Percentiles rank a stretch among this genome's conserved stretches.
Conservation (phyloP, 2,113 vertebrate species). For the Cardinalis cardinalis region DNA sequence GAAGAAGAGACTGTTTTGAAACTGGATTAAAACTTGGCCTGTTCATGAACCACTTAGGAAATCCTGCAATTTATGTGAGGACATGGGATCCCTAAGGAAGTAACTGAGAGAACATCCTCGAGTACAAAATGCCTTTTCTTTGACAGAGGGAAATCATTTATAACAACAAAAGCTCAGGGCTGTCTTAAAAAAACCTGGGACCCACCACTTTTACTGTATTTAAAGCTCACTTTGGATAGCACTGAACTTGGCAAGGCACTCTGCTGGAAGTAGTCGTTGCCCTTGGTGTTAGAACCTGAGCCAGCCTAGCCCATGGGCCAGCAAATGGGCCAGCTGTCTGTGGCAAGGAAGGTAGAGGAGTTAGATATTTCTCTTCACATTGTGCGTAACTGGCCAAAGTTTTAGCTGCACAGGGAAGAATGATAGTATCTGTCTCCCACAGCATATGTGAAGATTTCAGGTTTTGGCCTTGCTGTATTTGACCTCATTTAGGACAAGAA, state of each 20-base stretch:
- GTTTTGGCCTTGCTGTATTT: slow-evolving; percentile 29
- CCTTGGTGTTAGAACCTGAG: neutral
- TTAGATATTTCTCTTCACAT: neutral
- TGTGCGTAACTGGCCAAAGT: neutral
- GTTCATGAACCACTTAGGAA: neutral
- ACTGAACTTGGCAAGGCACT: neutral
- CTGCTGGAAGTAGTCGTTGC: neutral
- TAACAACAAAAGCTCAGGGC: neutral
- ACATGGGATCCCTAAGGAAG: neutral
- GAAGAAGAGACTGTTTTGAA: neutral
- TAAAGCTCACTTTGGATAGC: neutral
- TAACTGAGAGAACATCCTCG: neutral
- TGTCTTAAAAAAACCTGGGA: neutral
- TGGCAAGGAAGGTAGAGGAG: neutral
- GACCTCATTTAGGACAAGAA: slow-evolving; percentile 55
- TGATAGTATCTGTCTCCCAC: slow-evolving; percentile 1
- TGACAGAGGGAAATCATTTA: neutral
- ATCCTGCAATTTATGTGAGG: neutral
- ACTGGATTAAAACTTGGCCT: neutral
- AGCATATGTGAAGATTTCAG: slow-evolving; percentile 48
- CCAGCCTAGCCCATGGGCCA: neutral
- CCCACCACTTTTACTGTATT: neutral
- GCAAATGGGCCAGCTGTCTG: neutral
- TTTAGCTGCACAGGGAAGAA: neutral
- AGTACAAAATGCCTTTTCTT: neutral